Percentiles rank a stretch among this genome's conserved stretches.
phyloP scores from a whole-genome alignment of 2,888 invertebrate species.

The Escarpia spicata region DNA sequence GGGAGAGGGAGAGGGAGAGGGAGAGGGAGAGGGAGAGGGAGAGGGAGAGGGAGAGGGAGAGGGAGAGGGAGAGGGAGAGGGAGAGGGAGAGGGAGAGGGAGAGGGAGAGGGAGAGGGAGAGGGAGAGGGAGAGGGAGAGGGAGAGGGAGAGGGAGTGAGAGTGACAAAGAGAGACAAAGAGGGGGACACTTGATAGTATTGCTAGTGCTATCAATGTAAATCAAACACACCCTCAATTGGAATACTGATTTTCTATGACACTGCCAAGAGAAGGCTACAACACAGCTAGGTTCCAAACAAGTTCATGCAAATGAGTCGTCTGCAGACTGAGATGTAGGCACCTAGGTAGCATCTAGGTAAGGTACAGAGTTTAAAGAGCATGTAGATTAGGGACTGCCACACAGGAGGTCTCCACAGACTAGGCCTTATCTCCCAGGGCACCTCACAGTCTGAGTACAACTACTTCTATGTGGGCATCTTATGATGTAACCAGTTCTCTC shows the following conservation, averaged over 20 bases:
- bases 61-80: too few relatives aligned
- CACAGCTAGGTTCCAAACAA: neutral
- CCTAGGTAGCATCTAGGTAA: neutral
- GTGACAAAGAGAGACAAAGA: too few relatives aligned
- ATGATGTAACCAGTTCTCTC: neutral
- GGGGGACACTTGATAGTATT: neutral
- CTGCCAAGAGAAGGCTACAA: neutral
- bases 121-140: too few relatives aligned
- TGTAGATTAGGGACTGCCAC: neutral
- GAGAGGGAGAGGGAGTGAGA: too few relatives aligned
- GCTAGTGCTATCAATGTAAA: neutral
- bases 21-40: too few relatives aligned
- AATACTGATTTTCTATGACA: neutral
- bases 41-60: too few relatives aligned
- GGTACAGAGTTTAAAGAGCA: neutral
- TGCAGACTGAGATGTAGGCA: neutral
- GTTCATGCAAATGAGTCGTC: neutral
- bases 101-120: too few relatives aligned
- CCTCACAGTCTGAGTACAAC: neutral
- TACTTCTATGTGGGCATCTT: neutral
- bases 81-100: too few relatives aligned
- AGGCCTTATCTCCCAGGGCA: neutral
- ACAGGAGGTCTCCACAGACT: neutral
- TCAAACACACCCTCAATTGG: neutral
- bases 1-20: too few relatives aligned